Conservation (phyloP, 2,888 invertebrate genomes). For the Unio pictorum region DNA sequence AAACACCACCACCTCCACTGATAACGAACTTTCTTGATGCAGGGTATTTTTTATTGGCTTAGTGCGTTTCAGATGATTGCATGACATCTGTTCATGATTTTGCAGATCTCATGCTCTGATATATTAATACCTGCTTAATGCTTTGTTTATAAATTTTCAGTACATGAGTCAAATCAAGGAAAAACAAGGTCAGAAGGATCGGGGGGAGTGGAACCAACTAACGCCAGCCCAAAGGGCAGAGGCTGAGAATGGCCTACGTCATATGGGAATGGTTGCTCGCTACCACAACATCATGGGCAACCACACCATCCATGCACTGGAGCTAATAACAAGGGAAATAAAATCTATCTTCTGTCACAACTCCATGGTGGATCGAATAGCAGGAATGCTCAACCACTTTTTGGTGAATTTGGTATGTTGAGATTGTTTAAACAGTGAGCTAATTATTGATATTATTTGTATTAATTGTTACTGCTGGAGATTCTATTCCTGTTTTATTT, state of each 20-base stretch:
- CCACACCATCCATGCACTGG: slow-evolving; percentile 88
- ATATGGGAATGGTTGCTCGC: slow-evolving; percentile 85
- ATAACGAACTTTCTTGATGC: no score
- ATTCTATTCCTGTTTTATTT: no score
- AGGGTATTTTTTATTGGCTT: no score
- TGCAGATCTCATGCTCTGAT: no score
- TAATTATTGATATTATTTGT: neutral
- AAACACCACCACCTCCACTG: no score
- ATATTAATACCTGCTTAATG: neutral
- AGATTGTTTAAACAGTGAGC: no score
- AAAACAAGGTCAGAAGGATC: slow-evolving; percentile 81
- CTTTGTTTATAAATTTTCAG: slow-evolving; percentile 34
- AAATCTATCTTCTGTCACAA: slow-evolving; percentile 86
- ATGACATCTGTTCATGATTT: no score
- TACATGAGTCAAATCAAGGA: slow-evolving; percentile 88
- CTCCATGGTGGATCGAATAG: slow-evolving; percentile 92
- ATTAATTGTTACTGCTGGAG: neutral
- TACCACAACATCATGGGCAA: slow-evolving; percentile 94
- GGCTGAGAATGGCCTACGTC: slow-evolving; percentile 68
- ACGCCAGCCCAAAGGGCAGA: slow-evolving; percentile 82
- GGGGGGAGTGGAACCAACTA: slow-evolving; percentile 82
- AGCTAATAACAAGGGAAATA: slow-evolving; percentile 71
- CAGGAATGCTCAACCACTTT: slow-evolving; percentile 96
- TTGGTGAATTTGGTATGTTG: slow-evolving; percentile 81
- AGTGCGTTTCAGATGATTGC: no score